Percentiles rank a stretch among this genome's conserved stretches.
Evolutionary conservation across 2,797 vertebrate genomes (phyloP).

Genomic region (Calcarius lapponicus): DNA sequence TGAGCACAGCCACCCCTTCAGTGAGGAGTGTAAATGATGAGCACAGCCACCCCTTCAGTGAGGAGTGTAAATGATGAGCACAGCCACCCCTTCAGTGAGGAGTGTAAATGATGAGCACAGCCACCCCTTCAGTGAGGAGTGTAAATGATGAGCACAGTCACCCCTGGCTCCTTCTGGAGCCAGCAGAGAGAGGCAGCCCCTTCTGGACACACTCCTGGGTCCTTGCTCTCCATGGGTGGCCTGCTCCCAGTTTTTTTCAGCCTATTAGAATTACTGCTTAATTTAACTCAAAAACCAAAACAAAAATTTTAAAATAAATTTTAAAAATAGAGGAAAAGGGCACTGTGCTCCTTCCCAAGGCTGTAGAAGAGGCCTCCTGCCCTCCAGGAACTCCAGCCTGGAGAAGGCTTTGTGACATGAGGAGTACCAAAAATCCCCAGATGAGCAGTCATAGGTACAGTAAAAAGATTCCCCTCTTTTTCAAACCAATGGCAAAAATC

Average conservation of each 20-base stretch:
- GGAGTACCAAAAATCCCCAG: background rate
- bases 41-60: too few species aligned
- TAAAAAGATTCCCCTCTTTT: background rate
- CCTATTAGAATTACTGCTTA: background rate
- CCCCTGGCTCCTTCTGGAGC: background rate
- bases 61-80: too few species aligned
- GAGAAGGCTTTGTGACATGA: background rate
- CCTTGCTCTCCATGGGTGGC: background rate
- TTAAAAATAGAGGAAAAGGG: background rate
- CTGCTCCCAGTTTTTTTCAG: background rate
- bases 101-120: too few species aligned
- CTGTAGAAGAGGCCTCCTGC: too few species aligned
- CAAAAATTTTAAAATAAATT: too few species aligned
- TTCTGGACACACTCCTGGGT: background rate
- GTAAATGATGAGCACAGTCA: too few species aligned
- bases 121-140: background rate
- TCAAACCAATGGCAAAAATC: background rate
- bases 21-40: too few species aligned
- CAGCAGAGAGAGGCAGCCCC: accelerated
- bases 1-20: too few species aligned
- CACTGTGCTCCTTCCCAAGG: background rate
- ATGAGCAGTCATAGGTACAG: background rate
- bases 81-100: too few species aligned
- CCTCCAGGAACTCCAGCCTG: background rate
- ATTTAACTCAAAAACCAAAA: background rate